Evolutionary conservation across 2,113 vertebrate genomes (phyloP).

Genomic region (Dicentrarchus labrax): DNA sequence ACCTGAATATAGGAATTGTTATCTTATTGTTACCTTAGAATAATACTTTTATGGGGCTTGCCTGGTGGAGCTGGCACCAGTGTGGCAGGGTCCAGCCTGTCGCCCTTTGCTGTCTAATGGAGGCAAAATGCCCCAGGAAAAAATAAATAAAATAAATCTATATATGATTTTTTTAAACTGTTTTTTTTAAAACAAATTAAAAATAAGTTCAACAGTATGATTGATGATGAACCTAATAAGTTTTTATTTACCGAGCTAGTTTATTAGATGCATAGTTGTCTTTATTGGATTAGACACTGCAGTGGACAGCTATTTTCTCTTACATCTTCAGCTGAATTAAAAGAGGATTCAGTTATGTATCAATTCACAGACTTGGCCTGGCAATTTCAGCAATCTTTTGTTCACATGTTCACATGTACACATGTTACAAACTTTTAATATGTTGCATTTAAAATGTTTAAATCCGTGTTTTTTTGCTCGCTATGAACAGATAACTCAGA

Average conservation of each 20-base stretch:
- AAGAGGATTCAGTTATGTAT: background rate
- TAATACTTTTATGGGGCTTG: too few species aligned
- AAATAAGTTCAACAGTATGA: background rate
- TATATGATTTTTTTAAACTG: too few species aligned
- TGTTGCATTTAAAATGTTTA: background rate
- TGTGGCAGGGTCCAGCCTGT: too few species aligned
- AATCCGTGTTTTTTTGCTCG: background rate
- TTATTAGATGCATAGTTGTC: background rate
- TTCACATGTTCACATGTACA: too few species aligned
- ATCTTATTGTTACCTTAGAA: too few species aligned
- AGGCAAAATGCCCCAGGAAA: too few species aligned
- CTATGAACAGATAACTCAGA: slow-evolving; percentile 92
- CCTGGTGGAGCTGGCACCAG: too few species aligned
- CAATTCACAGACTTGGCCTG: too few species aligned
- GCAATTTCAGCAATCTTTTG: background rate
- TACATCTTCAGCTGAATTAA: background rate
- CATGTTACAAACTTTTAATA: background rate
- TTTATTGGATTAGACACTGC: background rate
- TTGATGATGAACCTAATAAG: background rate
- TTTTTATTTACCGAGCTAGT: background rate
- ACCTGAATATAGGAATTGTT: too few species aligned
- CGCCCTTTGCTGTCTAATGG: too few species aligned
- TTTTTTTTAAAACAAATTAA: background rate
- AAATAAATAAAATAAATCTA: too few species aligned
- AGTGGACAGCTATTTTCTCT: background rate